Base-by-base conservation (phyloP, 2,797 vertebrate genomes). In the Monodelphis domestica region DNA sequence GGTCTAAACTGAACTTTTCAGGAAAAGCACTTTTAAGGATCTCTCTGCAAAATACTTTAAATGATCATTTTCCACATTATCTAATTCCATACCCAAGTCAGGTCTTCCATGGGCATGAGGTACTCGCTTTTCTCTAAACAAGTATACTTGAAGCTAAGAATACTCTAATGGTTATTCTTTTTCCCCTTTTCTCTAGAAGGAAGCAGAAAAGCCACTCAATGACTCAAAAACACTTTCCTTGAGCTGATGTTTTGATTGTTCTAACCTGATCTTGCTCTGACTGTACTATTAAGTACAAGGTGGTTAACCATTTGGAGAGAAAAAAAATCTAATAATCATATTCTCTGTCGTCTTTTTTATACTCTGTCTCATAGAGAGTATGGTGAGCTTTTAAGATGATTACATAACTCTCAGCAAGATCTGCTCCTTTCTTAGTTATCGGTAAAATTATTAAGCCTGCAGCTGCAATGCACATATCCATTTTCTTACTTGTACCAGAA, bases 401-500 rank as follows among this genome's bases (percentile, higher is more conserved):
- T 98, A 96, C 88, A 91, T 98, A 98, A 98, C 78, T 94, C 90
- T 93, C 88, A 95, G 92, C 78, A 97, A 97, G 94, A 96, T 97
- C 94, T 94, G 94, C 97, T 98, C 97, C 95, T 91, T 96, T 97
- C 93, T 97, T 98, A 96, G 96, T 97, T 97, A 97, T 97, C 97
- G 97, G 94, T 96, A 97, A 96, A 97, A 94, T 96, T 95, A 97
- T 97, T 96, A 98, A 98, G 50, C 0, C 12, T 97, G 94, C 55
- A 97, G 94, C 91, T 97, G 94, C 95, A 97, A 97, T 96, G 91
- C 94, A 97, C 78, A 88, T 95, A 97, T 53, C 29, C 21, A 90
- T 96, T 97, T 96, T 96, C 94, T 93, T 95, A 57, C 95, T 96
- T 98, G 95, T 97, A 96, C 90, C 84, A 53, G 95, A 95, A 98